Evolutionary conservation across 1,140 invertebrate genomes (phyloP).

Genomic region (Hyles euphorbiae): DNA sequence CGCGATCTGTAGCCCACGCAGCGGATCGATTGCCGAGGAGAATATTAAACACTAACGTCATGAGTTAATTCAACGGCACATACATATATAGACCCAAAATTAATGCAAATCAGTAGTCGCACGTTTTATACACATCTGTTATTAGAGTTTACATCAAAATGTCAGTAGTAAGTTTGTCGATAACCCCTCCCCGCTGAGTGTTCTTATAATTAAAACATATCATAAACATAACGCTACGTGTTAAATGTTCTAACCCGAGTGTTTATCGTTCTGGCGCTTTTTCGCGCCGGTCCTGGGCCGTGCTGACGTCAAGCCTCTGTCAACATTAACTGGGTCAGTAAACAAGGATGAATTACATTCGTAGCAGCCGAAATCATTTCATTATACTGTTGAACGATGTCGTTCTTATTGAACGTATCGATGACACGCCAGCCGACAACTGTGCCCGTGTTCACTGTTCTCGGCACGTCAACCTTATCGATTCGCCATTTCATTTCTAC

Average conservation of each 20-base stretch:
- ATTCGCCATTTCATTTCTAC: no score
- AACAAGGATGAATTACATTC: slow-evolving; percentile 53
- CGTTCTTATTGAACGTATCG: slow-evolving; percentile 20
- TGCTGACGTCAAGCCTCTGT: slow-evolving; percentile 63
- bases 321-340: slow-evolving; percentile 67
- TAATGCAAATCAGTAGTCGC: no score
- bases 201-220: slow-evolving; percentile 29
- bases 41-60: no score
- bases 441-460: no score
- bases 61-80: no score
- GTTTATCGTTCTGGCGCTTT: slow-evolving; percentile 36
- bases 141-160: not conserved
- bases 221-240: slow-evolving; percentile 29
- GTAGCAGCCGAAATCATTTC: slow-evolving; percentile 39
- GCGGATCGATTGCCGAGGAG: no score
- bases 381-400: slow-evolving; percentile 26
- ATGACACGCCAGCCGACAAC: slow-evolving; percentile 1
- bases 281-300: slow-evolving; percentile 39
- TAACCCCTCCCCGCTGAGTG: slow-evolving; percentile 7
- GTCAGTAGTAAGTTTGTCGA: not conserved
- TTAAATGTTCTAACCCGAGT: slow-evolving; percentile 30
- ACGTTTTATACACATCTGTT: no score
- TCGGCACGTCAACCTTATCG: no score
- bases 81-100: no score
- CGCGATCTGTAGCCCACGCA: no score